These are phyloP conservation scores for Peromyscus nudipes DNA, from an alignment of 2,797 vertebrate genomes.

Conservation along the genomic window DNA sequence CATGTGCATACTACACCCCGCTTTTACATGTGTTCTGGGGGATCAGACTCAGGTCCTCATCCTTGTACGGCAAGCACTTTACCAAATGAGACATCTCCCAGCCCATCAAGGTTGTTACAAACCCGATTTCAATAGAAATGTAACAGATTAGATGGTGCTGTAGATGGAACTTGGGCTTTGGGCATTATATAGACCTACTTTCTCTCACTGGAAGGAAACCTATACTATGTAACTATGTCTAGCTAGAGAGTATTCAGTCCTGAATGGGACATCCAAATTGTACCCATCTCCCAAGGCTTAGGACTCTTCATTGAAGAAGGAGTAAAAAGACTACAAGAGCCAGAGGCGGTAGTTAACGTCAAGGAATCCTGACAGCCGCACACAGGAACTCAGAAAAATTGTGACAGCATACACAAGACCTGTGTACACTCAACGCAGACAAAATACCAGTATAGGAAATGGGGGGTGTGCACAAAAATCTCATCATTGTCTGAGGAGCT, in stretches of 20 bases:
- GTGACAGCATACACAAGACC: not conserved
- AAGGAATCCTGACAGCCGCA: too few relatives aligned
- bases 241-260: not conserved
- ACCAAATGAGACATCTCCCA: not conserved
- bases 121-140: not conserved
- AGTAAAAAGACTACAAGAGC: not conserved
- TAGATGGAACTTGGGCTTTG: not conserved
- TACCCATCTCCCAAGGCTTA: not conserved
- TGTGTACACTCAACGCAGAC: too few relatives aligned
- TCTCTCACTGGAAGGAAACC: not conserved
- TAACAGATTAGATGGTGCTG: not conserved
- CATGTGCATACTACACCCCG: not conserved
- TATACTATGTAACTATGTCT: not conserved
- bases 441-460: too few relatives aligned
- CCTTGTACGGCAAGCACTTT: not conserved
- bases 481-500: not conserved
- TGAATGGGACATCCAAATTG: not conserved
- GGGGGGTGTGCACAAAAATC: not conserved
- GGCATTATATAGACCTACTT: not conserved
- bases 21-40: not conserved
- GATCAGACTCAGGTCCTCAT: not conserved
- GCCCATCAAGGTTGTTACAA: not conserved
- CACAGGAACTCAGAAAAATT: not conserved
- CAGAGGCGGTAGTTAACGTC: not conserved
- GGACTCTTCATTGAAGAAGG: too few relatives aligned